phyloP scores from a whole-genome alignment of 2,797 vertebrate species.

The Discoglossus pictus region DNA sequence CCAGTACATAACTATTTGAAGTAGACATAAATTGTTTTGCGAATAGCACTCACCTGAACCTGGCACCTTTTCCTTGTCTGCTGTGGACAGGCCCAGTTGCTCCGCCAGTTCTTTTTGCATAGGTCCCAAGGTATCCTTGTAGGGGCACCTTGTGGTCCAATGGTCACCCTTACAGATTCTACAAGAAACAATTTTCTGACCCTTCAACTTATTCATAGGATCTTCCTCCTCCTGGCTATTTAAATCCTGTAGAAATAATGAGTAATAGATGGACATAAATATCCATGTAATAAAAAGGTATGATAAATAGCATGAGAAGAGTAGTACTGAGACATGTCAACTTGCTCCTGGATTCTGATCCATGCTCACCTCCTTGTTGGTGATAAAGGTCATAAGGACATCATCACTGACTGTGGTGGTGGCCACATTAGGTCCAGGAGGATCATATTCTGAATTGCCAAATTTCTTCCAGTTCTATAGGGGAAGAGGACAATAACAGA shows the following conservation, averaged over 20 bases:
- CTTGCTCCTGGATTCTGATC: rapidly evolving
- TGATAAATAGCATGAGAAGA: no score
- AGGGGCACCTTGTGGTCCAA: constrained; percentile 97
- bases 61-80: constrained; percentile 86
- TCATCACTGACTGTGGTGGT: constrained; percentile 96
- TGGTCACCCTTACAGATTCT: constrained; percentile 97
- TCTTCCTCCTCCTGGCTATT: constrained; percentile 94
- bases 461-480: constrained; percentile 99
- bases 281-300: no score
- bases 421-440: constrained; percentile 88
- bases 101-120: constrained; percentile 98
- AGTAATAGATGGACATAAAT: not conserved
- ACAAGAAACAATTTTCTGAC: constrained; percentile 96
- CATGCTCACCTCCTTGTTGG: constrained; percentile 87
- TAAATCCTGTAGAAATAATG: constrained; percentile 75
- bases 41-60: constrained; percentile 69
- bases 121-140: constrained; percentile 94
- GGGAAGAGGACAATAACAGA: not conserved
- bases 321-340: no score
- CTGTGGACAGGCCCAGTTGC: constrained; percentile 89
- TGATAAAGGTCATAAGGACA: constrained; percentile 96
- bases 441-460: constrained; percentile 89
- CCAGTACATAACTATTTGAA: no score
- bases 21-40: no score
- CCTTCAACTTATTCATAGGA: constrained; percentile 96